Evolutionary conservation across 2,888 invertebrate genomes (phyloP).

Genomic region (Icerya purchasi): DNA sequence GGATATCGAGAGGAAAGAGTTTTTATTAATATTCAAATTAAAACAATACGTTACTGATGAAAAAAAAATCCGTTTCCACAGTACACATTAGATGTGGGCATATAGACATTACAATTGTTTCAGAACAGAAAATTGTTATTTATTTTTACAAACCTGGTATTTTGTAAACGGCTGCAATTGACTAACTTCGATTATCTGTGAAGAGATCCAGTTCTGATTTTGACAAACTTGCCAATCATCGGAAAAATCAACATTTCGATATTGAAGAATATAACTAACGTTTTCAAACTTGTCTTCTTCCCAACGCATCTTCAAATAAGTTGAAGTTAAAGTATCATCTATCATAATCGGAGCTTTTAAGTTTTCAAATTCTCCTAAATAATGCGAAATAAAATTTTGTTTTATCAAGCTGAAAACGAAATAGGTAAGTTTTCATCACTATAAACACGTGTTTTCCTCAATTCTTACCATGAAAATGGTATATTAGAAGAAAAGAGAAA

Average conservation of each 20-base stretch:
- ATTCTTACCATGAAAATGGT: too few species aligned
- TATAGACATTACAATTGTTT: neutral
- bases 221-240: constrained; percentile 65
- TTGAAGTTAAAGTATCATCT: constrained; percentile 51
- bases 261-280: constrained; percentile 40
- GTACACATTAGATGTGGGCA: constrained; percentile 1
- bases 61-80: constrained; percentile 1
- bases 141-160: constrained; percentile 46
- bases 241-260: constrained; percentile 46
- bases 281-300: constrained; percentile 25
- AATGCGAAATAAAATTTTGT: too few species aligned
- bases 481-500: too few species aligned
- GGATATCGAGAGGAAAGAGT: neutral
- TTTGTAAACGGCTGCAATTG: constrained; percentile 69
- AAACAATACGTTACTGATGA: neutral
- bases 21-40: neutral
- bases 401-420: too few species aligned
- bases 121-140: too few species aligned
- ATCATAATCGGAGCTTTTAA: constrained; percentile 55
- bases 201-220: constrained; percentile 41
- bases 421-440: too few species aligned
- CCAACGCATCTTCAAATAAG: constrained; percentile 63
- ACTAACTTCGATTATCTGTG: constrained; percentile 43
- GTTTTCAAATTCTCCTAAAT: constrained; percentile 38
- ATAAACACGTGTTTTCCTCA: too few species aligned